Conservation (phyloP, 2,888 invertebrate species). For the Zaprionus lineosus region DNA sequence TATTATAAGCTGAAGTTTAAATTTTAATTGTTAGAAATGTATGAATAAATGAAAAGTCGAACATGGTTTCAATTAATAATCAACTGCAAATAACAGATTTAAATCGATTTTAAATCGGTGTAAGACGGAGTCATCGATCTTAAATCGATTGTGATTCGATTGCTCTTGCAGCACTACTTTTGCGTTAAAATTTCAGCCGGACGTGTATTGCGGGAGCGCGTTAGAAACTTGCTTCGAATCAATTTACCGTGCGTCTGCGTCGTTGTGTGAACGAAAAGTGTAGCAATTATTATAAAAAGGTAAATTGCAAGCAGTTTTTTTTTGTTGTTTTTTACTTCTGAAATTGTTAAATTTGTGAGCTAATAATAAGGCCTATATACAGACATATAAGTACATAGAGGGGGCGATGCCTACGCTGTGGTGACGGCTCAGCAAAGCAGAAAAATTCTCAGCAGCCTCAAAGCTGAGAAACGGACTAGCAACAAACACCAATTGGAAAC, state of each 20-base stretch:
- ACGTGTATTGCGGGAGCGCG: conserved; percentile 54
- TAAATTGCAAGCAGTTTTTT: conserved; percentile 64
- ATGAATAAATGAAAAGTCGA: no score
- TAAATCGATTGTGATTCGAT: conserved; percentile 30
- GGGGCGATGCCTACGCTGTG: conserved; percentile 47
- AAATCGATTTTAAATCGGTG: conserved; percentile 6
- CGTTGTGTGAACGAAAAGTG: conserved; percentile 44
- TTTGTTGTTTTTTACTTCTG: conserved; percentile 41
- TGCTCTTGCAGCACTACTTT: conserved; percentile 44
- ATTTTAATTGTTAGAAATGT: no score
- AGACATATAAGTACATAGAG: conserved; percentile 27
- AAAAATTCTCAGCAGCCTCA: conserved; percentile 56
- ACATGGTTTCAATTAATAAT: no score
- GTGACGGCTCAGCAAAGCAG: conserved; percentile 57
- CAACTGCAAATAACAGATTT: no score
- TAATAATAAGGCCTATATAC: conserved; percentile 26
- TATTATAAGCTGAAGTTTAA: no score
- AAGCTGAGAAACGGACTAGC: conserved; percentile 59
- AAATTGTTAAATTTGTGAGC: conserved; percentile 61
- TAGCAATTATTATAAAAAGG: conserved; percentile 60
- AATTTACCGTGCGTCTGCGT: conserved; percentile 57
- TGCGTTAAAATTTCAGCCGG: conserved; percentile 57
- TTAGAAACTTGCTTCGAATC: conserved; percentile 41
- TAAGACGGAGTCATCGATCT: no score
- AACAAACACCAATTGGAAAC: conserved; percentile 58